Conservation (phyloP, 2,113 vertebrate genomes). For the Calypte anna region DNA sequence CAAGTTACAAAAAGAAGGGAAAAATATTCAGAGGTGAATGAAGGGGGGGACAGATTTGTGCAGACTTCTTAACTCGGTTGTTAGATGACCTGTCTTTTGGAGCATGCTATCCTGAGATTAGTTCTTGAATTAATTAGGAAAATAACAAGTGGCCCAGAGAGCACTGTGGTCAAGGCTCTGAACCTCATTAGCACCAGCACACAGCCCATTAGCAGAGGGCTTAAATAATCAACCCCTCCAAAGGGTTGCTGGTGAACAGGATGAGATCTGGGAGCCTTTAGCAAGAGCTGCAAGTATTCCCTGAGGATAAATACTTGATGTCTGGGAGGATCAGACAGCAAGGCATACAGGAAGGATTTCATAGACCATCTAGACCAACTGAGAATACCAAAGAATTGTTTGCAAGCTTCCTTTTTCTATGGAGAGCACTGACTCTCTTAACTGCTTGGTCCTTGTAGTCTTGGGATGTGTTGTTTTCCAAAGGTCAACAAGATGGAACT, state of each 20-base stretch:
- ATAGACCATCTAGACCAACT: background rate
- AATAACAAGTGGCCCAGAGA: constrained; percentile 1
- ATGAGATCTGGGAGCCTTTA: background rate
- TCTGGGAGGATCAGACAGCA: accelerated
- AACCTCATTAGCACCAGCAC: constrained; percentile 10
- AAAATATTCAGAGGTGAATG: background rate
- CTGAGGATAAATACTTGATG: background rate
- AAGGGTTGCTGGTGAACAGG: background rate
- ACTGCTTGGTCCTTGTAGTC: background rate
- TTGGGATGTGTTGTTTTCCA: background rate
- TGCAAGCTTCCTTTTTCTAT: background rate
- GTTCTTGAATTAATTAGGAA: constrained; percentile 56
- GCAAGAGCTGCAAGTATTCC: background rate
- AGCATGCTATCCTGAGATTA: background rate
- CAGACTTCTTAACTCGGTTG: background rate
- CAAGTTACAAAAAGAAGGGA: background rate
- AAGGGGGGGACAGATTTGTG: background rate
- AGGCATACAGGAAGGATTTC: background rate
- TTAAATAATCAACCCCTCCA: background rate
- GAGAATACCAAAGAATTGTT: background rate
- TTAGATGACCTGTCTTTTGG: constrained; percentile 14
- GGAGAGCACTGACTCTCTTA: background rate
- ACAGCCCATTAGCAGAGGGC: background rate
- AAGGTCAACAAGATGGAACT: constrained; percentile 13
- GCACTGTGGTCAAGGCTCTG: background rate